These are phyloP conservation scores for Rhinogobius similis DNA, from an alignment of 2,113 vertebrate genomes.

Conservation along the genomic window DNA sequence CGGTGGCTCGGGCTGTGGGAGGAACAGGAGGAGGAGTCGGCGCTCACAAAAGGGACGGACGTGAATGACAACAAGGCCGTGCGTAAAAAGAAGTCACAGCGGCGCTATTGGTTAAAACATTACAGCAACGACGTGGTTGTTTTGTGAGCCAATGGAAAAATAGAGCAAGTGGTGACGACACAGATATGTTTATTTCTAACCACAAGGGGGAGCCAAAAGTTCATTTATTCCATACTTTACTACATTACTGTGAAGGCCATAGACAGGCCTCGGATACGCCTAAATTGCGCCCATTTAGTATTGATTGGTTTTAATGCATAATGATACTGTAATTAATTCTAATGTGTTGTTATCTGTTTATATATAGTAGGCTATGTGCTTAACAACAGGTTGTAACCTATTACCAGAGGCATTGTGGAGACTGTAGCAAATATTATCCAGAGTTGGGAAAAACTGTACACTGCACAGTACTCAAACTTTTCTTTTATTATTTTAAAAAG, in stretches of 20 bases:
- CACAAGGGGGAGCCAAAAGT: slow-evolving; percentile 43
- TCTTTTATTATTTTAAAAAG: not conserved
- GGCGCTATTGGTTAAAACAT: slow-evolving; percentile 44
- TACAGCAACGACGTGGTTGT: too few relatives aligned
- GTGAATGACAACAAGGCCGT: not conserved
- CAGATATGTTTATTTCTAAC: not conserved
- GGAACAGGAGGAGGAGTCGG: slow-evolving; percentile 14
- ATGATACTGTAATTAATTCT: too few relatives aligned
- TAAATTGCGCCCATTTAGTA: too few relatives aligned
- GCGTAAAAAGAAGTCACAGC: not conserved
- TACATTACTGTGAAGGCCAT: not conserved
- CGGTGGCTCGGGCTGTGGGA: not conserved
- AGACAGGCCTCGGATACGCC: not conserved
- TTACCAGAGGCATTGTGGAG: not conserved
- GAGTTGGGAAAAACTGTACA: not conserved
- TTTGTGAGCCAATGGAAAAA: slow-evolving; percentile 58
- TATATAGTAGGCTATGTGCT: too few relatives aligned
- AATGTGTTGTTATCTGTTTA: too few relatives aligned
- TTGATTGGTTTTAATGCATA: too few relatives aligned
- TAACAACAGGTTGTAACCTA: too few relatives aligned
- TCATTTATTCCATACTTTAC: not conserved
- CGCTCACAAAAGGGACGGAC: slow-evolving; percentile 44
- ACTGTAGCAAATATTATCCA: not conserved
- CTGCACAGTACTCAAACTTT: not conserved
- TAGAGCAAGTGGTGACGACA: not conserved